phyloP scores from a whole-genome alignment of 2,113 vertebrate genomes.

The Nerophis ophidion region DNA sequence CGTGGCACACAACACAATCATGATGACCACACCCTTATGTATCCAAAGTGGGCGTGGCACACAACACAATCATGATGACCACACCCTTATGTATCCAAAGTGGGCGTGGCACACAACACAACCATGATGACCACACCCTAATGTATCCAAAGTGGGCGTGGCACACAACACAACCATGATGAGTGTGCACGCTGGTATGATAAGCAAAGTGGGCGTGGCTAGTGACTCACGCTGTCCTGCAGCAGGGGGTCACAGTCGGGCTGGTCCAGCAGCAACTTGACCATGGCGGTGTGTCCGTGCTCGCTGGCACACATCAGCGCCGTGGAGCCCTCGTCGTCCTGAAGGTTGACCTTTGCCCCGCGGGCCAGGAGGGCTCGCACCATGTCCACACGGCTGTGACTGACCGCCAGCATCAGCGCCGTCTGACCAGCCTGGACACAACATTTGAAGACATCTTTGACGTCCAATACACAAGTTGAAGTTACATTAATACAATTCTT shows the following conservation, averaged over 20 bases:
- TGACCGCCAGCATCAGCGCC: slow-evolving; percentile 92
- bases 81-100: too few species aligned
- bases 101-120: too few species aligned
- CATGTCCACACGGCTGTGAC: slow-evolving; percentile 91
- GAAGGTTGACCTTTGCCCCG: slow-evolving; percentile 88
- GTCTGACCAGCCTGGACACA: slow-evolving; percentile 87
- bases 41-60: too few species aligned
- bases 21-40: too few species aligned
- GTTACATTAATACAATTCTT: too few species aligned
- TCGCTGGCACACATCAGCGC: slow-evolving; percentile 97
- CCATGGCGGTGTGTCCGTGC: slow-evolving; percentile 88
- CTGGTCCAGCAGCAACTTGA: slow-evolving; percentile 85
- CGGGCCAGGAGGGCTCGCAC: slow-evolving; percentile 84
- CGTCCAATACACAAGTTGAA: neutral
- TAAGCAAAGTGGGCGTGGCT: neutral
- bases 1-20: too few species aligned
- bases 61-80: too few species aligned
- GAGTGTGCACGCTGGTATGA: too few species aligned
- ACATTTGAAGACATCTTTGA: neutral
- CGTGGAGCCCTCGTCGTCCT: slow-evolving; percentile 93
- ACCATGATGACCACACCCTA: too few species aligned
- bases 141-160: too few species aligned
- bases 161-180: too few species aligned
- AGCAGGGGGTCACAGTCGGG: slow-evolving; percentile 83
- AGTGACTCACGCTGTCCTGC: slow-evolving; percentile 82